Conservation (phyloP, 1,140 invertebrate genomes). For the Asobara japonica region DNA sequence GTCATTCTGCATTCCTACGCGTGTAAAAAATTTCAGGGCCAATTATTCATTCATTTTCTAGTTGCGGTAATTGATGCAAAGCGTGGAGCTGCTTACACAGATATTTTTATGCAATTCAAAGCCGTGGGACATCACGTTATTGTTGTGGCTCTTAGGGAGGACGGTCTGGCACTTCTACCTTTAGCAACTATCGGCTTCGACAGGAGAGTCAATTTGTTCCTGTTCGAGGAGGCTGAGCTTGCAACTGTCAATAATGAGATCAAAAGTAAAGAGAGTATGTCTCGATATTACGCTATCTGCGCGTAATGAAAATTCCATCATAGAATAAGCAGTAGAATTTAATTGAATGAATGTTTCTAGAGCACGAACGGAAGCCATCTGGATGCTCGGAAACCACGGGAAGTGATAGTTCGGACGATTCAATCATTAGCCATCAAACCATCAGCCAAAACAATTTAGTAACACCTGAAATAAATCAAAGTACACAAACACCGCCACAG, state of each 20-base stretch:
- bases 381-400: not conserved
- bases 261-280: conserved; percentile 11
- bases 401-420: not conserved
- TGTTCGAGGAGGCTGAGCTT: conserved; percentile 38
- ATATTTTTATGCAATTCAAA: conserved; percentile 39
- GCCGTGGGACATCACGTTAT: conserved; percentile 39
- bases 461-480: not conserved
- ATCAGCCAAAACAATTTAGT: not conserved
- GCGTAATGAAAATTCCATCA: too few relatives aligned
- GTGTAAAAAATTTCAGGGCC: conserved; percentile 12
- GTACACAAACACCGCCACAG: not conserved
- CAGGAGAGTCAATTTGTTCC: conserved; percentile 40
- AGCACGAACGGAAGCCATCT: not conserved
- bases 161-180: conserved; percentile 38
- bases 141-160: conserved; percentile 39
- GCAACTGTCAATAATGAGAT: conserved; percentile 34
- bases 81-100: conserved; percentile 25
- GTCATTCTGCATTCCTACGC: not conserved
- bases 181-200: conserved; percentile 42
- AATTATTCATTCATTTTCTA: conserved; percentile 28
- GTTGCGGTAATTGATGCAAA: conserved; percentile 43
- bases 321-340: not conserved
- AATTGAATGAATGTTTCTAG: not conserved
- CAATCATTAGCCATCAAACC: not conserved
- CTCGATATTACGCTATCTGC: not conserved